Percentiles rank a stretch among this genome's conserved stretches.
phyloP scores from a whole-genome alignment of 2,888 invertebrate genomes.

The Ennomos erosarius region DNA sequence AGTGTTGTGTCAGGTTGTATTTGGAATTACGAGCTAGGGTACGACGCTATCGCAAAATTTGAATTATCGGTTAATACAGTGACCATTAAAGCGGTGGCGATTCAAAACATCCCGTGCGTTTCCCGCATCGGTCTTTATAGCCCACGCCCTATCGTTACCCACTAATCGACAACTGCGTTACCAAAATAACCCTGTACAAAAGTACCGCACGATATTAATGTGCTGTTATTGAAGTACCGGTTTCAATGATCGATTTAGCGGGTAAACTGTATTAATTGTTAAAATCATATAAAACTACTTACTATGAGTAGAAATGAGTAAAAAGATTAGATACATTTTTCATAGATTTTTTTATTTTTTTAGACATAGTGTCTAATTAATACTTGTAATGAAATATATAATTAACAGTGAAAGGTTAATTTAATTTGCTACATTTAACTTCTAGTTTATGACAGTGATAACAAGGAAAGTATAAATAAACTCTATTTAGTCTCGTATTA shows the following conservation, averaged over 20 bases:
- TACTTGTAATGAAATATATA: no score
- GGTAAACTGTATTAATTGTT: conserved; percentile 16
- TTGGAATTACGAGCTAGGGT: conserved; percentile 46
- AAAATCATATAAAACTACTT: not conserved
- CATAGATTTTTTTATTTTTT: no score
- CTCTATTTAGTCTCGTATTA: no score
- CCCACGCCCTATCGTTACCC: conserved; percentile 73
- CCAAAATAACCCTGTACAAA: conserved; percentile 75
- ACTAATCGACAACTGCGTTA: conserved; percentile 80
- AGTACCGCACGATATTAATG: conserved; percentile 47
- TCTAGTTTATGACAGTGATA: no score
- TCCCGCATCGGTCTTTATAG: conserved; percentile 72
- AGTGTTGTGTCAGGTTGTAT: conserved; percentile 56
- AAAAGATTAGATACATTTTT: no score
- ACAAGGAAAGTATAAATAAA: no score
- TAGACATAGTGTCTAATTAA: no score
- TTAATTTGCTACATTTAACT: no score
- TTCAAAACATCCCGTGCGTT: conserved; percentile 82
- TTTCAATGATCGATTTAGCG: conserved; percentile 27
- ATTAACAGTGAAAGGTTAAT: no score
- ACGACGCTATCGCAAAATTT: conserved; percentile 58
- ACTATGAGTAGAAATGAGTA: no score
- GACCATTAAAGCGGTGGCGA: conserved; percentile 78
- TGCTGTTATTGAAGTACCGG: conserved; percentile 41
- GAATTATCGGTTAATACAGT: conserved; percentile 80